Conservation (phyloP, 1,140 invertebrate genomes). For the Sinonovacula constricta region DNA sequence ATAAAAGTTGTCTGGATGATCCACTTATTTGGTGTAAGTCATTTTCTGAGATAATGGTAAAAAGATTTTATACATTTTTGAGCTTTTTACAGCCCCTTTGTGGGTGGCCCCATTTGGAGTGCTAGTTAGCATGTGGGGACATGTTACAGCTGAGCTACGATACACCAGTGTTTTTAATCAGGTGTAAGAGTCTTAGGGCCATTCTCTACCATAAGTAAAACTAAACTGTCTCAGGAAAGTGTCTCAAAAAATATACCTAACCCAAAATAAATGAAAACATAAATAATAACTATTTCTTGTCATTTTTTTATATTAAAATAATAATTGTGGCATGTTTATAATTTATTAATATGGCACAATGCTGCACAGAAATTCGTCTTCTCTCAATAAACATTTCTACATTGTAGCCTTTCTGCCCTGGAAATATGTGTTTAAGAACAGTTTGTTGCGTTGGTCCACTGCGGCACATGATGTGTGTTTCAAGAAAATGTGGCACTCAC, state of each 20-base stretch:
- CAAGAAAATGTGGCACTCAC: slow-evolving; percentile 89
- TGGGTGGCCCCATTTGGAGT: neutral
- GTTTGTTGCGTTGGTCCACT: slow-evolving; percentile 91
- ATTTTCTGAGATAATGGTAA: no score
- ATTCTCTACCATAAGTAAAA: neutral
- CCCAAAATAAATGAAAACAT: no score
- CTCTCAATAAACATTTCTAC: no score
- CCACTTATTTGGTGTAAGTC: slow-evolving; percentile 38
- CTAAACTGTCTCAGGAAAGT: no score
- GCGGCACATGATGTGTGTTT: slow-evolving; percentile 99
- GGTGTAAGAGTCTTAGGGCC: neutral
- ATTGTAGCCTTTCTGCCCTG: slow-evolving; percentile 85
- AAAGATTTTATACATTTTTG: no score
- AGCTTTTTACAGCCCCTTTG: neutral
- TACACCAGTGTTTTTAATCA: neutral
- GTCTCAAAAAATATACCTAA: no score
- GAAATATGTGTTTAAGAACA: slow-evolving; percentile 80
- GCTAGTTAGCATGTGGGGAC: neutral
- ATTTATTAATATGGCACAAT: no score
- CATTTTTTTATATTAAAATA: neutral
- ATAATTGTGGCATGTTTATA: no score
- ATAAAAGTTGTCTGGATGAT: slow-evolving; percentile 35
- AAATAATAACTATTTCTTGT: neutral
- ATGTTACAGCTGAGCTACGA: no score
- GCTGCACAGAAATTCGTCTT: no score